phyloP scores from a whole-genome alignment of 2,888 invertebrate genomes.

The Dorcus hopei region DNA sequence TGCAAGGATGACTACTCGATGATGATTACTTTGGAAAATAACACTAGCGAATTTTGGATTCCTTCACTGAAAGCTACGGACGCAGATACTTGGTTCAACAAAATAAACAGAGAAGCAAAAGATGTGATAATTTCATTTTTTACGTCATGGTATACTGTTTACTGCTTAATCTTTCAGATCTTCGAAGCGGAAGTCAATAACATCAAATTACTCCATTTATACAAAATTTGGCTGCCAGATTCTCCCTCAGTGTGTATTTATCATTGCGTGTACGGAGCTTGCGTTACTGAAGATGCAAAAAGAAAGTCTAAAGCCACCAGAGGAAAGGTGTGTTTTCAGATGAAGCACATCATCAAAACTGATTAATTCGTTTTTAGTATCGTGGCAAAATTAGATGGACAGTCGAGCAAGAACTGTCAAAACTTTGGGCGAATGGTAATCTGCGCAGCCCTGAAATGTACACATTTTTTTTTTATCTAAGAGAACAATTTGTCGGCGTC shows the following conservation, averaged over 20 bases:
- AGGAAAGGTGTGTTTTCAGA: constrained; percentile 33
- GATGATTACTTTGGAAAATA: constrained; percentile 35
- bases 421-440: constrained; percentile 26
- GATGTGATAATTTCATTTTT: constrained; percentile 29
- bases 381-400: constrained; percentile 42
- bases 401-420: constrained; percentile 33
- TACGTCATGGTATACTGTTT: not conserved
- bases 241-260: constrained; percentile 22
- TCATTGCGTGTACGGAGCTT: constrained; percentile 36
- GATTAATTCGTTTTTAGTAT: constrained; percentile 28
- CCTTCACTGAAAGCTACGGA: constrained; percentile 34
- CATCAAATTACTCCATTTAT: constrained; percentile 31
- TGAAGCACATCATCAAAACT: not conserved
- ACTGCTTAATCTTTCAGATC: constrained; percentile 28
- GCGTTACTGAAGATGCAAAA: constrained; percentile 32
- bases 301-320: constrained; percentile 36
- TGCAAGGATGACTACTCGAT: constrained; percentile 36
- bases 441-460: constrained; percentile 41
- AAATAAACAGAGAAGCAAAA: constrained; percentile 33
- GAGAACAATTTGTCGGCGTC: not conserved
- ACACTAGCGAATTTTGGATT: constrained; percentile 38
- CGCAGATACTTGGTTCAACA: constrained; percentile 31
- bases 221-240: constrained; percentile 37
- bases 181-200: constrained; percentile 23
- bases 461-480: constrained; percentile 25